Evolutionary conservation across 1,140 invertebrate species (phyloP).

Genomic region (Hermatobates lingyangjiaoensis): DNA sequence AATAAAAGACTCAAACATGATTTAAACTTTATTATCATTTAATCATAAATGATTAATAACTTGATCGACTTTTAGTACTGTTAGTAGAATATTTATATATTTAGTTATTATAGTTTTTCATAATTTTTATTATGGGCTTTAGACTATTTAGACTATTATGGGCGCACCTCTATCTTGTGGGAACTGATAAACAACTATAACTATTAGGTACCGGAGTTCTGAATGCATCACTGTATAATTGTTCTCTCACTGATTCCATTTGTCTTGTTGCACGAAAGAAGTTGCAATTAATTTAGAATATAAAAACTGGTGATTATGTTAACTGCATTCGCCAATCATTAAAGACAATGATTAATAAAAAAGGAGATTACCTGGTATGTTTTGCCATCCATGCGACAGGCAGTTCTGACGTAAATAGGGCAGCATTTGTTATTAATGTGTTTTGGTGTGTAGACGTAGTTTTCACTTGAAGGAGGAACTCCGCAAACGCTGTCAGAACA

Average conservation of each 20-base stretch:
- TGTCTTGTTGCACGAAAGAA: background rate
- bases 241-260: background rate
- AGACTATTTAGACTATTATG: too few relatives aligned
- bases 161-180: background rate
- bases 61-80: too few relatives aligned
- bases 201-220: background rate
- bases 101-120: too few relatives aligned
- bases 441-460: slow-evolving; percentile 32
- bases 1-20: too few relatives aligned
- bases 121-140: too few relatives aligned
- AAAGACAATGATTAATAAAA: slow-evolving; percentile 2
- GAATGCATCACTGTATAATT: background rate
- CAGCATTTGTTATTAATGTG: slow-evolving; percentile 37
- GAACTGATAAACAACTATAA: background rate
- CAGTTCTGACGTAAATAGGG: slow-evolving; percentile 30
- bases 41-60: too few relatives aligned
- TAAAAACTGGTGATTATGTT: too few relatives aligned
- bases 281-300: background rate
- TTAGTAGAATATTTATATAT: too few relatives aligned
- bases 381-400: slow-evolving; percentile 35
- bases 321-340: background rate
- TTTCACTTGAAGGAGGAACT: slow-evolving; percentile 23
- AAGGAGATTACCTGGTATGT: slow-evolving; percentile 27
- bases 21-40: too few relatives aligned
- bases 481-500: slow-evolving; percentile 29